A percentile compares a stretch with the other conserved stretches of the same genome.
phyloP scores from a whole-genome alignment of 2,113 vertebrate genomes.

The Larimichthys polyactis region DNA sequence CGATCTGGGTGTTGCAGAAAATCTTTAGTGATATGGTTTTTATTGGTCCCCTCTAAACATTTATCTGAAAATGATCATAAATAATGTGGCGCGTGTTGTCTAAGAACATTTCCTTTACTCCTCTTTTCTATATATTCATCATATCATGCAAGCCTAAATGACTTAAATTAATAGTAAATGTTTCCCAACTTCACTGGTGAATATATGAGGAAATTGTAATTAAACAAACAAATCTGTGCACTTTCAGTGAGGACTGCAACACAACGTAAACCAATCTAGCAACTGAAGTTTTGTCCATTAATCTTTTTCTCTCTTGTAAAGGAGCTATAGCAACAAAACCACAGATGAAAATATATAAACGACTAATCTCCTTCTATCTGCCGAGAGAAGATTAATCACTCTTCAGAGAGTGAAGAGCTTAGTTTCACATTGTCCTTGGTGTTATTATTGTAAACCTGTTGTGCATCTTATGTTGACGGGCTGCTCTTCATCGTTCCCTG shows the following conservation, averaged over 20 bases:
- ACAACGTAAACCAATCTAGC: not conserved
- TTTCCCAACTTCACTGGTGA: constrained; percentile 10
- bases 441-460: constrained; percentile 33
- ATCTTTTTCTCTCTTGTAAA: constrained; percentile 22
- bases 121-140: not conserved
- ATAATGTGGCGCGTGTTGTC: not conserved
- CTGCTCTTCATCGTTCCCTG: constrained; percentile 1
- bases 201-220: not conserved
- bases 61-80: not conserved
- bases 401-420: constrained; percentile 1
- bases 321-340: constrained; percentile 2
- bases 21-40: not conserved
- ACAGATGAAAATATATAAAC: constrained; percentile 24
- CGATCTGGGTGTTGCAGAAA: constrained; percentile 9
- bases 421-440: constrained; percentile 35
- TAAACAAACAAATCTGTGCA: not conserved
- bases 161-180: not conserved
- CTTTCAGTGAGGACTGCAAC: not conserved
- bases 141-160: not conserved
- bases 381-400: not conserved
- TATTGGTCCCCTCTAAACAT: constrained; percentile 24
- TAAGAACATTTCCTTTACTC: not conserved
- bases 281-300: constrained; percentile 6
- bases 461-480: constrained; percentile 1
- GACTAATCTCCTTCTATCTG: not conserved